These are phyloP conservation scores for Arizona elegans DNA, from an alignment of 2,113 vertebrate species.

Conservation along the genomic window DNA sequence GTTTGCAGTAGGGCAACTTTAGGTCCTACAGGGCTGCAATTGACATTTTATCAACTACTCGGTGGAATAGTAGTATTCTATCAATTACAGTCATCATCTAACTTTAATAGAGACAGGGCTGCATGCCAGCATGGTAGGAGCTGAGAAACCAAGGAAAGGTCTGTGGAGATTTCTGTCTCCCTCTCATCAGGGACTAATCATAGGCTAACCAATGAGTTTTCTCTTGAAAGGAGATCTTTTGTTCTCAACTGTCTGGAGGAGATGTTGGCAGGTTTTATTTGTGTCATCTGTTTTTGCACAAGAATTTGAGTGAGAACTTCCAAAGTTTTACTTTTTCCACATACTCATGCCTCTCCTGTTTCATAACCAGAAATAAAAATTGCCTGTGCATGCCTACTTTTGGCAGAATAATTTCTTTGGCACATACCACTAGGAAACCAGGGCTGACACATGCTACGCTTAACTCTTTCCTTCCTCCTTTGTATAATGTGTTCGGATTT, in stretches of 20 bases:
- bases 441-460: neutral
- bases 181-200: neutral
- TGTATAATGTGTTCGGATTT: neutral
- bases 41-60: neutral
- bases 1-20: neutral
- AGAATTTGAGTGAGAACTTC: accelerated
- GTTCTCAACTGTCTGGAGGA: neutral
- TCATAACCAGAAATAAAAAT: neutral
- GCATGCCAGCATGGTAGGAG: neutral
- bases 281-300: neutral
- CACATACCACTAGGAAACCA: neutral
- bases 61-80: neutral
- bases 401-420: constrained; percentile 15
- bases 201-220: neutral
- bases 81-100: neutral
- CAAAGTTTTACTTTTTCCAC: neutral
- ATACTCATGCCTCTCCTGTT: neutral
- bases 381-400: constrained; percentile 7
- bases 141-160: neutral
- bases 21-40: neutral
- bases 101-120: neutral
- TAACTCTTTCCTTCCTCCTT: neutral
- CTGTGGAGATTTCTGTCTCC: neutral
- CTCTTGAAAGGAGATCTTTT: neutral
- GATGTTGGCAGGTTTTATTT: neutral